A percentile compares a stretch with the other conserved stretches of the same genome.
These are phyloP conservation scores for Eolophus roseicapilla DNA, from an alignment of 2,113 vertebrate genomes.

Conservation along the genomic window DNA sequence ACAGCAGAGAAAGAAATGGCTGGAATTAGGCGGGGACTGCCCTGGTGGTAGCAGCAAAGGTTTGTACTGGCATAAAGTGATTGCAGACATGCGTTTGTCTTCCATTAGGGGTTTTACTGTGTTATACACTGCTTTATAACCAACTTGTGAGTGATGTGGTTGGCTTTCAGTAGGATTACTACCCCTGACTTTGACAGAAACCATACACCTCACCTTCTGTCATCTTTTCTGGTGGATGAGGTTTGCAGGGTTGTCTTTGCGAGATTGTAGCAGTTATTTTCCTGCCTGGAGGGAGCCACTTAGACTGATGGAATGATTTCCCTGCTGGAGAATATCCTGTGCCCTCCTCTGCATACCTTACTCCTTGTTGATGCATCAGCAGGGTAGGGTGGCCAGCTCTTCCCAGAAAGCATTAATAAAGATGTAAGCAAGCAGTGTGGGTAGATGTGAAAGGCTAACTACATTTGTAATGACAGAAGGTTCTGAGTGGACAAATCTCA, in stretches of 20 bases:
- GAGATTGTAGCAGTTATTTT: neutral
- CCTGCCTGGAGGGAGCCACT: neutral
- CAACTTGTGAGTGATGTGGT: neutral
- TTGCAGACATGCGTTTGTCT: neutral
- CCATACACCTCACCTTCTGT: neutral
- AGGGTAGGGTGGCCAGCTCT: neutral
- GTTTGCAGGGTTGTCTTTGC: neutral
- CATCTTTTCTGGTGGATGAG: neutral
- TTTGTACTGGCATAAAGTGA: neutral
- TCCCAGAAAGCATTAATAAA: slow-evolving; percentile 6
- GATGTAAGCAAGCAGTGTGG: neutral
- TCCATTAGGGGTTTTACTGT: neutral
- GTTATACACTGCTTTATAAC: neutral
- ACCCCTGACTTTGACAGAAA: neutral
- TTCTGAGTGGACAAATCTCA: neutral
- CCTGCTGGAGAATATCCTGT: neutral
- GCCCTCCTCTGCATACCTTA: neutral
- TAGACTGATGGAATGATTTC: neutral
- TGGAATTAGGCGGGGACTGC: neutral
- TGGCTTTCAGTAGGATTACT: neutral
- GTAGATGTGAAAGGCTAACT: neutral
- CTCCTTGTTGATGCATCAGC: neutral
- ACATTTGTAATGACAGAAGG: neutral
- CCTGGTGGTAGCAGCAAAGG: neutral
- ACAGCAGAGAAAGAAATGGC: neutral